These are phyloP conservation scores for Xenentodon cancila DNA, from an alignment of 2,797 vertebrate species.

Conservation along the genomic window DNA sequence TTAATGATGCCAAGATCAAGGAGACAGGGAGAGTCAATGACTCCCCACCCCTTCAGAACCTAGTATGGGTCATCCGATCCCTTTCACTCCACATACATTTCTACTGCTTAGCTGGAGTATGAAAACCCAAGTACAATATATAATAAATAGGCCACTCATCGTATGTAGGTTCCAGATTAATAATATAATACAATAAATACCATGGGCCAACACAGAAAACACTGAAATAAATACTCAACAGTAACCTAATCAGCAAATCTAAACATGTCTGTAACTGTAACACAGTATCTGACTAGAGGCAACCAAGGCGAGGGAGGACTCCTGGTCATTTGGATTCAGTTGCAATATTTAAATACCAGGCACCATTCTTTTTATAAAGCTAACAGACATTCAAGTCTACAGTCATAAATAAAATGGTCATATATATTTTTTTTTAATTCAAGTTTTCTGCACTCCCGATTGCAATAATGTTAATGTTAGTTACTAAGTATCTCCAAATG, in stretches of 20 bases:
- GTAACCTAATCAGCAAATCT: conserved; percentile 6
- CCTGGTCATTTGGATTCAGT: conserved; percentile 34
- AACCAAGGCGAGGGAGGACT: conserved; percentile 24
- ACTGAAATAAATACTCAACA: conserved; percentile 9
- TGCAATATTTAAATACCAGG: conserved; percentile 48
- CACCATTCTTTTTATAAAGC: conserved; percentile 37
- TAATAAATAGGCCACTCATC: background rate
- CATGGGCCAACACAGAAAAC: conserved; percentile 6
- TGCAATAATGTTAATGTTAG: conserved; percentile 2
- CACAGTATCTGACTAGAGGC: conserved; percentile 24
- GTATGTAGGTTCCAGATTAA: background rate
- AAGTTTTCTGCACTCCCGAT: background rate
- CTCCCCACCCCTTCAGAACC: conserved; percentile 20
- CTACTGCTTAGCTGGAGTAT: conserved; percentile 2
- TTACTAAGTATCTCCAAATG: background rate
- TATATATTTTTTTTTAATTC: too few relatives aligned
- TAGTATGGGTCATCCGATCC: conserved; percentile 56
- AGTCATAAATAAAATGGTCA: conserved; percentile 2
- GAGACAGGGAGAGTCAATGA: conserved; percentile 50
- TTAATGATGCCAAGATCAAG: conserved; percentile 67
- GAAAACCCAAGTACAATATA: conserved; percentile 2
- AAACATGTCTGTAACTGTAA: conserved; percentile 23
- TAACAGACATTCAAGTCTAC: conserved; percentile 38
- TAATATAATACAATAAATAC: conserved; percentile 1
- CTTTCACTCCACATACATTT: conserved; percentile 31